Evolutionary conservation across 1,140 invertebrate species (phyloP).

Genomic region (Temnothorax curvispinosus): DNA sequence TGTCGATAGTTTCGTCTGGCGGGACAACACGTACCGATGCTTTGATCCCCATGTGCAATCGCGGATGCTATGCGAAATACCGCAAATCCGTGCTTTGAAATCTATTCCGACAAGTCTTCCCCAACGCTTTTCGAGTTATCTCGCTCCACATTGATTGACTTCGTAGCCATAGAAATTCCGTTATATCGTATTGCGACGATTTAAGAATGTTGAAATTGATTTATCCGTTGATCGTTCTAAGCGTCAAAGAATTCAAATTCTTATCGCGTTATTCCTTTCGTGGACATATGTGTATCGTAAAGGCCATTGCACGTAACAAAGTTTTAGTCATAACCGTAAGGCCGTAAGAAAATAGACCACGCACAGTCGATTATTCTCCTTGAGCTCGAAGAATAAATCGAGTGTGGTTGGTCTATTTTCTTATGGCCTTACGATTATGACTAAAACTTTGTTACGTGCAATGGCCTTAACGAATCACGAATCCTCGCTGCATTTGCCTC

Average conservation of each 20-base stretch:
- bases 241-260: neutral
- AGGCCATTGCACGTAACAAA: too few species aligned
- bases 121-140: slow-evolving; percentile 8
- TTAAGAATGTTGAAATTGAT: neutral
- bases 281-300: neutral
- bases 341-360: too few species aligned
- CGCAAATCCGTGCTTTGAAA: slow-evolving; percentile 19
- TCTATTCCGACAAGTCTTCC: neutral
- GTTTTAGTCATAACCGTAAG: too few species aligned
- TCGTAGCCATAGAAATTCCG: slow-evolving; percentile 14
- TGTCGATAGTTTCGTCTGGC: neutral
- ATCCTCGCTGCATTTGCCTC: neutral
- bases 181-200: neutral
- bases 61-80: neutral
- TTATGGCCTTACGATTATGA: too few species aligned
- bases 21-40: neutral
- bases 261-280: neutral
- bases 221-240: neutral
- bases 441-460: too few species aligned
- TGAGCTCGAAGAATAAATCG: too few species aligned
- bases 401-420: too few species aligned
- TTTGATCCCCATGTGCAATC: neutral
- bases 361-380: too few species aligned
- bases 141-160: neutral
- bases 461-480: neutral